Percentiles rank a stretch among this genome's conserved stretches.
Evolutionary conservation across 2,113 vertebrate species (phyloP).

Genomic region (Myotis brandtii): DNA sequence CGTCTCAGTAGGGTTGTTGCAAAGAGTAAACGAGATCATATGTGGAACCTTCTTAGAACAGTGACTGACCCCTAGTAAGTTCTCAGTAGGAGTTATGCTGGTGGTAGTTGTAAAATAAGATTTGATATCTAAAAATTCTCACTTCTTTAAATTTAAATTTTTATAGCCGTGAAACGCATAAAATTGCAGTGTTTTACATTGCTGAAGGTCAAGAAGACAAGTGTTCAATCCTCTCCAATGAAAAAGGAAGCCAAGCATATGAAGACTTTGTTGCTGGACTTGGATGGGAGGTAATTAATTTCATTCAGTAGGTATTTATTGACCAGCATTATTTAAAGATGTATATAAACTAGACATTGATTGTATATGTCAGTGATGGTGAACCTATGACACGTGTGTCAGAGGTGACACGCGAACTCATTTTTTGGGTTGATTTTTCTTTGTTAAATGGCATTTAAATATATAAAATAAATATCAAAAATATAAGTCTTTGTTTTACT

Average conservation of each 20-base stretch:
- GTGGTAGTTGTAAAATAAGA: not conserved
- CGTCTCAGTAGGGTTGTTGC: not conserved
- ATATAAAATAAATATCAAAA: too few species aligned
- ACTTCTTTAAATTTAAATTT: constrained; percentile 47
- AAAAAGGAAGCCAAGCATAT: constrained; percentile 94
- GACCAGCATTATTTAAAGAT: not conserved
- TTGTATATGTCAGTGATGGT: not conserved
- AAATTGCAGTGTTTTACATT: constrained; percentile 98
- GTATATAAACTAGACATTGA: not conserved
- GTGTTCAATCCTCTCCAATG: constrained; percentile 97
- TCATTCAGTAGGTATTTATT: not conserved
- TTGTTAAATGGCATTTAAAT: too few species aligned
- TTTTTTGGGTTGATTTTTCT: too few species aligned
- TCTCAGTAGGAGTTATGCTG: not conserved
- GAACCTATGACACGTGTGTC: too few species aligned
- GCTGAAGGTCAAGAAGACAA: constrained; percentile 99
- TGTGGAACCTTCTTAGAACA: not conserved
- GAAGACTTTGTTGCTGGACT: constrained; percentile 98
- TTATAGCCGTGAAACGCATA: constrained; percentile 96
- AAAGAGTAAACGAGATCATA: not conserved
- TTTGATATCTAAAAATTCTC: constrained; percentile 12
- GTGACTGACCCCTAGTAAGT: not conserved
- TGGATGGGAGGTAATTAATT: constrained; percentile 95
- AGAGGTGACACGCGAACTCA: too few species aligned
- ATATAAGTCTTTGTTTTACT: too few species aligned